A percentile compares a stretch with the other conserved stretches of the same genome.
phyloP scores from a whole-genome alignment of 2,113 vertebrate species.

The Procavia capensis region DNA sequence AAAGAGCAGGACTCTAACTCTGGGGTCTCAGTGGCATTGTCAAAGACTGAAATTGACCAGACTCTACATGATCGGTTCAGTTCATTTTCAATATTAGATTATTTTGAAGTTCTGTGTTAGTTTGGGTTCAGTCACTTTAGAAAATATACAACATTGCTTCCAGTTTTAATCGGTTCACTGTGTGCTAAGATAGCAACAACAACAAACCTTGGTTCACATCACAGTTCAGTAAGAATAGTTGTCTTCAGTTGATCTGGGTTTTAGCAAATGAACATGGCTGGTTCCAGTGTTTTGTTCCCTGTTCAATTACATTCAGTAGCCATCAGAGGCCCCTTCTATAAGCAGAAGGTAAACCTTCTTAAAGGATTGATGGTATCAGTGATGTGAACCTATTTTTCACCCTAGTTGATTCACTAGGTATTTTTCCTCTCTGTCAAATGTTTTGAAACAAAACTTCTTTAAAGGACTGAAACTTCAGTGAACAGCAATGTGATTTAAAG shows the following conservation, averaged over 20 bases:
- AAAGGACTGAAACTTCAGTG: slow-evolving; percentile 15
- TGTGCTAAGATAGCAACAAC: slow-evolving; percentile 1
- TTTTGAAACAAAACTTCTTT: slow-evolving; percentile 58
- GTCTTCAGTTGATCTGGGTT: background rate
- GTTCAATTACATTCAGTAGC: slow-evolving; percentile 5
- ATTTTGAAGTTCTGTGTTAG: slow-evolving; percentile 49
- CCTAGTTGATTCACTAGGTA: background rate
- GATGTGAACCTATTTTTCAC: background rate
- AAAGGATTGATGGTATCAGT: background rate
- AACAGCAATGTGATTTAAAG: slow-evolving; percentile 42
- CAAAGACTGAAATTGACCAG: background rate
- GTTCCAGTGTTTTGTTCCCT: background rate
- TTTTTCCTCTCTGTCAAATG: slow-evolving; percentile 19
- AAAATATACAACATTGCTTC: slow-evolving; percentile 13
- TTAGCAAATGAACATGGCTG: slow-evolving; percentile 8
- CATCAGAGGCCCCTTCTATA: background rate
- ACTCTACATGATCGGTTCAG: background rate
- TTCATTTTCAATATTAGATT: slow-evolving; percentile 18
- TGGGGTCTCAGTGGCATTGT: background rate
- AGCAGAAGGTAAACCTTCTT: slow-evolving; percentile 16
- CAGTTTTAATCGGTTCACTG: slow-evolving; percentile 51
- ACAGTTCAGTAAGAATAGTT: slow-evolving; percentile 57
- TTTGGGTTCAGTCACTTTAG: slow-evolving; percentile 43
- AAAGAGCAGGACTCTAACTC: background rate
- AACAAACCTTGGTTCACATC: slow-evolving; percentile 34